Evolutionary conservation across 1,140 invertebrate species (phyloP).

Genomic region (Leguminivora glycinivorella): DNA sequence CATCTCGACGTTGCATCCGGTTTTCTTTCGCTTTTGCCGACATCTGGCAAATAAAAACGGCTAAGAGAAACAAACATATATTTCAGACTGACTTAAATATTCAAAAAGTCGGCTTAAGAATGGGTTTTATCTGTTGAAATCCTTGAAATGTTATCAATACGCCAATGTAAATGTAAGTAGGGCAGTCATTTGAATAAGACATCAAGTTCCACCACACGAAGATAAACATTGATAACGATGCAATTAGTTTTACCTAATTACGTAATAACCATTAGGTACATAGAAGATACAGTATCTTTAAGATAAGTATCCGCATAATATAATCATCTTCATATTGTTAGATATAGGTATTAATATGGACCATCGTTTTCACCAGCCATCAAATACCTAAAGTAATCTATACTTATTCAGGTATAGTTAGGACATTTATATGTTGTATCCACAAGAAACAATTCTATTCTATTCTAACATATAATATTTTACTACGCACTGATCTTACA

Average conservation of each 20-base stretch:
- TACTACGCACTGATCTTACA: no score
- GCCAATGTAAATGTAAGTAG: conserved; percentile 6
- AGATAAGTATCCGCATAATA: no score
- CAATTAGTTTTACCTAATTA: neutral
- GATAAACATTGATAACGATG: neutral
- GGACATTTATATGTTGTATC: no score
- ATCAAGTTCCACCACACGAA: no score
- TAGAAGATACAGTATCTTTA: no score
- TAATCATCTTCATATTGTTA: no score
- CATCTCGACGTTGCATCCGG: neutral
- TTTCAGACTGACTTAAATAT: neutral
- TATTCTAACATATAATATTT: no score
- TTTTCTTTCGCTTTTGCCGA: neutral
- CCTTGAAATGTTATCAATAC: conserved; percentile 17
- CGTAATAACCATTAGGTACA: neutral
- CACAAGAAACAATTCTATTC: no score
- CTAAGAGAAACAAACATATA: neutral
- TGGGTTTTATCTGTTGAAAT: neutral
- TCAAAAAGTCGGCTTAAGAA: neutral
- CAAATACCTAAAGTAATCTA: no score
- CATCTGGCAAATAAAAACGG: neutral
- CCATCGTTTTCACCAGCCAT: no score
- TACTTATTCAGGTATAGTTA: no score
- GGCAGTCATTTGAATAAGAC: conserved; percentile 10
- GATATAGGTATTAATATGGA: no score